A percentile compares a stretch with the other conserved stretches of the same genome.
Evolutionary conservation across 2,888 invertebrate genomes (phyloP).

Genomic region (Eristalis arbustorum): DNA sequence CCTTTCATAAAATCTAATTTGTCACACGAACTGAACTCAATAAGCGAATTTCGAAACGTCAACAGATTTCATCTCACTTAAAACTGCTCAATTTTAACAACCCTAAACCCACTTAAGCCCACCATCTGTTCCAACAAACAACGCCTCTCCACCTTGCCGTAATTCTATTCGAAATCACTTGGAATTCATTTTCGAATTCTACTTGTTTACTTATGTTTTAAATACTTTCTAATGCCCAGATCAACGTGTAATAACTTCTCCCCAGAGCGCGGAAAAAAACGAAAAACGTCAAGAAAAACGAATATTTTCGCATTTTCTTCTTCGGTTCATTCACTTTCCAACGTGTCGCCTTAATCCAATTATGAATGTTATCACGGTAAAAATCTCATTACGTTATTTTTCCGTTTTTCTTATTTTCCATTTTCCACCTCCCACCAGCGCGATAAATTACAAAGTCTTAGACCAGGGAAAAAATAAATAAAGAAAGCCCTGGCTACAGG

Average conservation of each 20-base stretch:
- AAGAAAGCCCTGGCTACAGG: conserved; percentile 51
- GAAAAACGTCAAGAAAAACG: conserved; percentile 35
- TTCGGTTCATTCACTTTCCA: conserved; percentile 65
- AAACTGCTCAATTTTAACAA: background rate
- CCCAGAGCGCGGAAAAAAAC: conserved; percentile 18
- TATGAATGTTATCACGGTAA: conserved; percentile 71
- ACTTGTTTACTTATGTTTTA: conserved; percentile 52
- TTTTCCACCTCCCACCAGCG: conserved; percentile 6
- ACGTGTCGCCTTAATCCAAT: conserved; percentile 72
- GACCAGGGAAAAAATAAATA: conserved; percentile 20
- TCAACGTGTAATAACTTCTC: conserved; percentile 59
- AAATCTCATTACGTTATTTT: conserved; percentile 65
- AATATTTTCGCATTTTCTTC: conserved; percentile 28
- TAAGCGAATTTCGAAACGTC: background rate
- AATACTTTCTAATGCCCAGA: conserved; percentile 54
- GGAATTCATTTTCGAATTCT: conserved; percentile 23
- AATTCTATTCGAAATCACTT: background rate
- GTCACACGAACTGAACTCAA: no score
- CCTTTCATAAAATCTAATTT: no score
- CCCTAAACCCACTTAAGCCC: background rate
- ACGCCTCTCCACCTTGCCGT: background rate
- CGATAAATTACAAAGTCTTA: conserved; percentile 64
- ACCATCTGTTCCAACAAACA: background rate
- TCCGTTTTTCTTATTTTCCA: conserved; percentile 21
- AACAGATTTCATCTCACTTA: background rate